Evolutionary conservation across 1,140 invertebrate species (phyloP).

Genomic region (Heliothis subflexa): DNA sequence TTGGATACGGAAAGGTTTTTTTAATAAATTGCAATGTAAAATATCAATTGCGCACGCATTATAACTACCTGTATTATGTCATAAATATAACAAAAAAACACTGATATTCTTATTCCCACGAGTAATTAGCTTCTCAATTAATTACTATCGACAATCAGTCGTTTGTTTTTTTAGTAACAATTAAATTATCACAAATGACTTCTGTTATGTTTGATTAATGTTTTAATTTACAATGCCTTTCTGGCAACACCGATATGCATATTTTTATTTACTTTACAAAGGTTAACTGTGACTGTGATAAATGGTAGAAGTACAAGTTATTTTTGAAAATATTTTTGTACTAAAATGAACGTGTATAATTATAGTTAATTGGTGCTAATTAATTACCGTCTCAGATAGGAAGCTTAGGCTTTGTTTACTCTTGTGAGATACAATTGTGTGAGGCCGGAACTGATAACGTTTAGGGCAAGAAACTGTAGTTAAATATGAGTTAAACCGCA

Average conservation of each 20-base stretch:
- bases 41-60: too few species aligned
- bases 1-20: too few species aligned
- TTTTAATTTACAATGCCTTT: not conserved
- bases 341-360: not conserved
- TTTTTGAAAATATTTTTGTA: too few species aligned
- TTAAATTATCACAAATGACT: slow-evolving; percentile 4
- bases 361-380: slow-evolving; percentile 7
- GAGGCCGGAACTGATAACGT: slow-evolving; percentile 9
- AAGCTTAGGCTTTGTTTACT: not conserved
- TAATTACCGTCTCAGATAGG: slow-evolving; percentile 14
- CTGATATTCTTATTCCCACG: slow-evolving; percentile 10
- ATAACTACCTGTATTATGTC: too few species aligned
- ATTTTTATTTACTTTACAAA: not conserved
- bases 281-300: slow-evolving; percentile 16
- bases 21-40: too few species aligned
- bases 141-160: slow-evolving; percentile 13
- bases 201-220: not conserved
- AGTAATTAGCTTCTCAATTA: slow-evolving; percentile 18
- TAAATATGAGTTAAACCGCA: not conserved
- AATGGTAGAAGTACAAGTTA: not conserved
- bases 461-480: not conserved
- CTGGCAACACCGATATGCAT: not conserved
- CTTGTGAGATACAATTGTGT: slow-evolving; percentile 1
- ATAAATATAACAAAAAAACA: not conserved
- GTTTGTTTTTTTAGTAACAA: not conserved